These are phyloP conservation scores for Ataeniobius toweri DNA, from an alignment of 2,797 vertebrate species.

Conservation along the genomic window DNA sequence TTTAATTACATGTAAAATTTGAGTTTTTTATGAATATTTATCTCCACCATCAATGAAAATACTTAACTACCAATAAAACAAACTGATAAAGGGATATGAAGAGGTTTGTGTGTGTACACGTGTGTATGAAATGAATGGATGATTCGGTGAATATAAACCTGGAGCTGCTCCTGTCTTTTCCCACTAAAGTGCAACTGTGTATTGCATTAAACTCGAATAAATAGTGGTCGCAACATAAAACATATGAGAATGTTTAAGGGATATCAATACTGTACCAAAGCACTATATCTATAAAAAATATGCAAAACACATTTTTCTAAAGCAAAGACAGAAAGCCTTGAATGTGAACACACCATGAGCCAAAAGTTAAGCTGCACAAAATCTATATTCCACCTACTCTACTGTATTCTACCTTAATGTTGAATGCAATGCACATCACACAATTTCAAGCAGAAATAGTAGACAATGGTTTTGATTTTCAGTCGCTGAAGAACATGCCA, in stretches of 20 bases:
- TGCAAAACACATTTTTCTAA: constrained; percentile 11
- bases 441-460: not conserved
- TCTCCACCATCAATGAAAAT: too few species aligned
- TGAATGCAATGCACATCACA: not conserved
- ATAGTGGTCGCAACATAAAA: not conserved
- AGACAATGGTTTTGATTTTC: not conserved
- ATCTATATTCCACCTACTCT: not conserved
- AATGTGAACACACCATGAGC: constrained; percentile 26
- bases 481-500: not conserved
- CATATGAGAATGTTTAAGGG: not conserved
- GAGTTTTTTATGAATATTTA: too few species aligned
- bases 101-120: too few species aligned
- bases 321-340: not conserved
- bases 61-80: too few species aligned
- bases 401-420: not conserved
- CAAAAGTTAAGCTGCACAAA: not conserved
- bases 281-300: not conserved
- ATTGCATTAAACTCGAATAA: too few species aligned
- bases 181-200: too few species aligned
- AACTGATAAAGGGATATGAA: too few species aligned
- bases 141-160: too few species aligned
- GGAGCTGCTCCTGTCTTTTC: too few species aligned
- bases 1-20: too few species aligned
- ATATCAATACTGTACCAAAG: not conserved
- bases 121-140: too few species aligned